These are phyloP conservation scores for Erebia ligea DNA, from an alignment of 2,888 invertebrate genomes.

Conservation along the genomic window DNA sequence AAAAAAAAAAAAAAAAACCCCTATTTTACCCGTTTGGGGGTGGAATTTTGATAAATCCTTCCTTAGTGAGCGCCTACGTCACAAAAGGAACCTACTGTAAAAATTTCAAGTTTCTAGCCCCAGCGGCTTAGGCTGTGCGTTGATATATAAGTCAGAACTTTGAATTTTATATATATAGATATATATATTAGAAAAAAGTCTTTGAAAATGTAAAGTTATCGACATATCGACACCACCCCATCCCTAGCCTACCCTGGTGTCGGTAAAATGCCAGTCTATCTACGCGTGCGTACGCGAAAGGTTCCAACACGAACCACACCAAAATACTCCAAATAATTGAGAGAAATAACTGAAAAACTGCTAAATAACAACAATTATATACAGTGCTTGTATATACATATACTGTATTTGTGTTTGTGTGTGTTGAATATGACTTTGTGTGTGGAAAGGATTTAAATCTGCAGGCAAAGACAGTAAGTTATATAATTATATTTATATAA, in stretches of 20 bases:
- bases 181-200: too few species aligned
- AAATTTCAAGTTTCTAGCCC: too few species aligned
- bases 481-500: conserved; percentile 18
- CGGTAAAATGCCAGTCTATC: conserved; percentile 11
- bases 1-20: too few species aligned
- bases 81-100: too few species aligned
- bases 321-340: background rate
- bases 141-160: too few species aligned
- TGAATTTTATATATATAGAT: too few species aligned
- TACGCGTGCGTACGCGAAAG: conserved; percentile 18
- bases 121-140: too few species aligned
- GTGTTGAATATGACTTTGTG: conserved; percentile 6
- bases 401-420: background rate
- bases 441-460: conserved; percentile 4
- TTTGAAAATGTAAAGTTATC: background rate
- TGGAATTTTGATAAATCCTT: too few species aligned
- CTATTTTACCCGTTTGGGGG: too few species aligned
- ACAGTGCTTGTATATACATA: background rate
- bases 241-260: conserved; percentile 6
- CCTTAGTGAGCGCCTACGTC: too few species aligned
- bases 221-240: conserved; percentile 9
- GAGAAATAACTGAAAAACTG: background rate
- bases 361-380: background rate
- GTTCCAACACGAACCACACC: background rate
- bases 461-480: conserved; percentile 4